These are phyloP conservation scores for Kryptolebias marmoratus DNA, from an alignment of 2,113 vertebrate species.

Conservation along the genomic window DNA sequence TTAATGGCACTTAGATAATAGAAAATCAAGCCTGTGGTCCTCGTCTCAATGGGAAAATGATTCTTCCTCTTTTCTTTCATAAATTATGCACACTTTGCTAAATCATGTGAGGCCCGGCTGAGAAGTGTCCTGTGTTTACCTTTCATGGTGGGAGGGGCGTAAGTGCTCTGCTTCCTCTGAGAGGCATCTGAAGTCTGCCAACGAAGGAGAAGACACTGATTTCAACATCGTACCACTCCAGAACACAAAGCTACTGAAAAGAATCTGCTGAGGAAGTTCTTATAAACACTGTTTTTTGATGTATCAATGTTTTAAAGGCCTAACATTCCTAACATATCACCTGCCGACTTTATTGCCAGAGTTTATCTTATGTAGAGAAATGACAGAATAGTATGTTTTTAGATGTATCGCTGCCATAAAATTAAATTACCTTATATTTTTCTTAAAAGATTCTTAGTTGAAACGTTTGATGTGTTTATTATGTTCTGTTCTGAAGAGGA, in stretches of 20 bases:
- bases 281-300: too few relatives aligned
- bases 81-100: not conserved
- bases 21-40: not conserved
- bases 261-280: not conserved
- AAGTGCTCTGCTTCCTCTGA: conserved; percentile 91
- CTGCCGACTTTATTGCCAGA: too few relatives aligned
- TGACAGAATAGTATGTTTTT: too few relatives aligned
- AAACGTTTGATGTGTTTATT: too few relatives aligned
- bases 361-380: too few relatives aligned
- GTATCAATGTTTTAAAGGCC: too few relatives aligned
- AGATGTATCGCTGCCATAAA: too few relatives aligned
- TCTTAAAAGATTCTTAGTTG: too few relatives aligned
- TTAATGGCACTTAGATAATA: not conserved
- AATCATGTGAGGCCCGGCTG: fast-evolving
- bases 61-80: not conserved
- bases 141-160: conserved; percentile 87
- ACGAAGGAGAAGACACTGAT: fast-evolving
- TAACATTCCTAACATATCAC: too few relatives aligned
- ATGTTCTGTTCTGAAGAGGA: too few relatives aligned
- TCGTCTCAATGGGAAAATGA: not conserved
- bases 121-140: conserved; percentile 77
- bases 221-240: fast-evolving
- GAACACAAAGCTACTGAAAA: not conserved
- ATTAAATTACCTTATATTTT: too few relatives aligned
- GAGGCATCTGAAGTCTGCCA: conserved; percentile 78